phyloP scores from a whole-genome alignment of 2,888 invertebrate species.

The Horisme vitalbata region DNA sequence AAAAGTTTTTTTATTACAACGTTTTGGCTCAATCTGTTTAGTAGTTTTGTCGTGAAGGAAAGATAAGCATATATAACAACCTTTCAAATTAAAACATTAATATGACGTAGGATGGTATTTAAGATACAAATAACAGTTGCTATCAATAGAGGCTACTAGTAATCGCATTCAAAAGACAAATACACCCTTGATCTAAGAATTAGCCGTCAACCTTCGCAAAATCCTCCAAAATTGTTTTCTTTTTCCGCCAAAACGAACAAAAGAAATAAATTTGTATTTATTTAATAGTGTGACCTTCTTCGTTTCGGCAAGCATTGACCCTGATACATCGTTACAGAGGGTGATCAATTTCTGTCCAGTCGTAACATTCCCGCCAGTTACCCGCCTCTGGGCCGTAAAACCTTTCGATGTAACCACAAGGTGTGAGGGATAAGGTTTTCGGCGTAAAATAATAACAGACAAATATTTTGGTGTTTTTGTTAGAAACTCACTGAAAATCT shows the following conservation, averaged over 20 bases:
- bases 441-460: neutral
- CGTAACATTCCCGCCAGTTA: slow-evolving; percentile 48
- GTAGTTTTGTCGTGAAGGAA: no score
- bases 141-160: no score
- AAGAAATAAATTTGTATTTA: slow-evolving; percentile 29
- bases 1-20: no score
- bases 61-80: no score
- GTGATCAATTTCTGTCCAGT: slow-evolving; percentile 54
- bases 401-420: slow-evolving; percentile 42
- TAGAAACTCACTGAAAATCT: no score
- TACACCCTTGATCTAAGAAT: neutral
- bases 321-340: slow-evolving; percentile 41
- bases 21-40: no score
- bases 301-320: slow-evolving; percentile 34
- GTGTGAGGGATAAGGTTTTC: slow-evolving; percentile 11
- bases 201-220: neutral
- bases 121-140: no score
- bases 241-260: slow-evolving; percentile 6
- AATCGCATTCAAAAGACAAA: no score
- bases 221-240: neutral
- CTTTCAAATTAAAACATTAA: no score
- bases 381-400: slow-evolving; percentile 50
- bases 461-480: no score
- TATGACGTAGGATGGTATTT: no score
- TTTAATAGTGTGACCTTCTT: slow-evolving; percentile 33